phyloP scores from a whole-genome alignment of 2,888 invertebrate genomes.

The Antheraea assamensis region DNA sequence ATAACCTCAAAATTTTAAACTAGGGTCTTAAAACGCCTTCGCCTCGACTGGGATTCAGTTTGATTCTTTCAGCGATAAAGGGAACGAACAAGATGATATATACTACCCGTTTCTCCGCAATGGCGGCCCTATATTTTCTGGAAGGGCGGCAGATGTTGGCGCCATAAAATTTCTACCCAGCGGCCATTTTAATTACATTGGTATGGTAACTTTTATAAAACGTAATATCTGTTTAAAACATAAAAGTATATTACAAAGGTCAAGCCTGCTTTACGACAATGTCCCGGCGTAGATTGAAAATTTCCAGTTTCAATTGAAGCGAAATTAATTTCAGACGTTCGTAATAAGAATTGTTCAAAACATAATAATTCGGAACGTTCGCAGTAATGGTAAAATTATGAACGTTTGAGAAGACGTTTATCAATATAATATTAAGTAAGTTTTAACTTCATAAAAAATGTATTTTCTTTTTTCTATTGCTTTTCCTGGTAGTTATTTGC shows the following conservation, averaged over 20 bases:
- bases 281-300: conserved; percentile 9
- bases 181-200: conserved; percentile 5
- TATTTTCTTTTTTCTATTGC: not conserved
- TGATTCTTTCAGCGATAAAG: not conserved
- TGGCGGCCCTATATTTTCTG: not conserved
- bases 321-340: not conserved
- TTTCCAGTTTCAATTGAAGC: conserved; percentile 7
- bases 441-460: not conserved
- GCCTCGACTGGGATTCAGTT: not conserved
- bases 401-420: not conserved
- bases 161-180: not conserved
- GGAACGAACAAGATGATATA: not conserved
- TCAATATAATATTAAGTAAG: not conserved
- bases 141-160: conserved; percentile 10
- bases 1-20: not conserved
- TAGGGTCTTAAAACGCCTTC: not conserved
- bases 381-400: not conserved
- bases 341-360: not conserved
- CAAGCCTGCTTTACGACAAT: conserved; percentile 5
- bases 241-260: conserved; percentile 15
- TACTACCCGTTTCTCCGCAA: not conserved
- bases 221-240: conserved; percentile 9
- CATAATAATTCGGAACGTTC: not conserved
- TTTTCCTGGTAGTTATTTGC: not conserved
- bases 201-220: conserved; percentile 3